phyloP scores from a whole-genome alignment of 1,140 invertebrate species.

The Streblospio benedicti region DNA sequence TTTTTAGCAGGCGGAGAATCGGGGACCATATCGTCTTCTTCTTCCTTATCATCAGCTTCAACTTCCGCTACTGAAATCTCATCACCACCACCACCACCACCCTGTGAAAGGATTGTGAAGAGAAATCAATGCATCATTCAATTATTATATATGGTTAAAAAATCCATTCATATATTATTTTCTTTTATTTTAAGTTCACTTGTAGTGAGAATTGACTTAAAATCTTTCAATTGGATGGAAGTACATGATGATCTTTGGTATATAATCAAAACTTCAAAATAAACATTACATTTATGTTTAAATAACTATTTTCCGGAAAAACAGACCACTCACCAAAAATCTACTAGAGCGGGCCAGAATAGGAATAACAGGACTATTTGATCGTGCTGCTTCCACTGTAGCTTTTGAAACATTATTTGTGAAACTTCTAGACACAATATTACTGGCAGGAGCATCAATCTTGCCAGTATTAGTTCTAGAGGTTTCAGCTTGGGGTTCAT shows the following conservation, averaged over 20 bases:
- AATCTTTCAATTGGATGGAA: not conserved
- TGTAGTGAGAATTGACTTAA: not conserved
- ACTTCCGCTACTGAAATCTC: not conserved
- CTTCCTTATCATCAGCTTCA: not conserved
- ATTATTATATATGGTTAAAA: not conserved
- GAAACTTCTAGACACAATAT: too few species aligned
- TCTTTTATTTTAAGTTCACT: not conserved
- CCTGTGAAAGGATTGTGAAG: not conserved
- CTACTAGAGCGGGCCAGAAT: too few species aligned
- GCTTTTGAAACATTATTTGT: too few species aligned
- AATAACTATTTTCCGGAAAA: not conserved
- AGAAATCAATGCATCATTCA: not conserved
- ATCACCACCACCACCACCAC: not conserved
- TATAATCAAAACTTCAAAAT: not conserved
- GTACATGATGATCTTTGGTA: not conserved
- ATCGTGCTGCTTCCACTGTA: too few species aligned
- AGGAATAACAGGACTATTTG: too few species aligned
- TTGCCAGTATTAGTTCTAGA: too few species aligned
- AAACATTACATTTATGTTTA: not conserved
- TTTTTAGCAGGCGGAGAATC: slow-evolving; percentile 37
- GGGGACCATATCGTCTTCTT: slow-evolving; percentile 22
- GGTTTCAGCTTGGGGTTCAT: too few species aligned
- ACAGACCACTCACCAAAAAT: too few species aligned
- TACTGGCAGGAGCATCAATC: too few species aligned
- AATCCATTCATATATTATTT: not conserved